Conservation (phyloP, 2,888 invertebrate genomes). For the Pachycephus smyrnensis region DNA sequence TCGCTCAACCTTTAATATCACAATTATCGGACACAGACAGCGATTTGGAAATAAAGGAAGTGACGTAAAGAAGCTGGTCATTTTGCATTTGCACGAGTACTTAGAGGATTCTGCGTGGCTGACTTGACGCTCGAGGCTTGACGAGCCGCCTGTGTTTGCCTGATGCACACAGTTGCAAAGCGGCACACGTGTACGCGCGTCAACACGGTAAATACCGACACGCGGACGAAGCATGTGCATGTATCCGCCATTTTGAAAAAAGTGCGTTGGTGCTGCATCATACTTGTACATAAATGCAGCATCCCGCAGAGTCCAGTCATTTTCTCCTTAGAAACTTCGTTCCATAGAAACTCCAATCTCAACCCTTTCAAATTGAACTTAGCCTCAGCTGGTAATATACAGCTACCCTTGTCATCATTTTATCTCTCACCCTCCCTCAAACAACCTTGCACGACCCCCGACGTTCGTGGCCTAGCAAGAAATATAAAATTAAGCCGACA, state of each 20-base stretch:
- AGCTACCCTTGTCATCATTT: not conserved
- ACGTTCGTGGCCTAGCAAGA: too few relatives aligned
- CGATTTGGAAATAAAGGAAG: too few relatives aligned
- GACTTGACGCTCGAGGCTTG: not conserved
- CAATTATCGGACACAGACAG: too few relatives aligned
- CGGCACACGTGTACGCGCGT: too few relatives aligned
- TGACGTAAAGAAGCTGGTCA: conserved; percentile 34
- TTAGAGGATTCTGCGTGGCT: not conserved
- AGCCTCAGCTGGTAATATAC: conserved; percentile 34
- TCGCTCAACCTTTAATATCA: too few relatives aligned
- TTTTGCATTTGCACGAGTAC: conserved; percentile 37
- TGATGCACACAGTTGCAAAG: conserved; percentile 10
- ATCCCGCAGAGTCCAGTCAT: not conserved
- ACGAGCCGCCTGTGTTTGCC: conserved; percentile 29
- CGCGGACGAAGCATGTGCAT: conserved; percentile 12
- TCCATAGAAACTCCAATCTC: not conserved
- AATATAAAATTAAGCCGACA: too few relatives aligned
- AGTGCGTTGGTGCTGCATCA: not conserved
- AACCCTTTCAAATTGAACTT: conserved; percentile 16
- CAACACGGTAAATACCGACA: not conserved
- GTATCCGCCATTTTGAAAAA: not conserved
- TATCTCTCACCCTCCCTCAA: not conserved
- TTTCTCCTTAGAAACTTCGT: not conserved
- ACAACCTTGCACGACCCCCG: not conserved
- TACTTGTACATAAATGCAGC: not conserved